Percentiles rank a stretch among this genome's conserved stretches.
These are phyloP conservation scores for Megalurothrips usitatus DNA, from an alignment of 2,888 invertebrate species.

Conservation along the genomic window DNA sequence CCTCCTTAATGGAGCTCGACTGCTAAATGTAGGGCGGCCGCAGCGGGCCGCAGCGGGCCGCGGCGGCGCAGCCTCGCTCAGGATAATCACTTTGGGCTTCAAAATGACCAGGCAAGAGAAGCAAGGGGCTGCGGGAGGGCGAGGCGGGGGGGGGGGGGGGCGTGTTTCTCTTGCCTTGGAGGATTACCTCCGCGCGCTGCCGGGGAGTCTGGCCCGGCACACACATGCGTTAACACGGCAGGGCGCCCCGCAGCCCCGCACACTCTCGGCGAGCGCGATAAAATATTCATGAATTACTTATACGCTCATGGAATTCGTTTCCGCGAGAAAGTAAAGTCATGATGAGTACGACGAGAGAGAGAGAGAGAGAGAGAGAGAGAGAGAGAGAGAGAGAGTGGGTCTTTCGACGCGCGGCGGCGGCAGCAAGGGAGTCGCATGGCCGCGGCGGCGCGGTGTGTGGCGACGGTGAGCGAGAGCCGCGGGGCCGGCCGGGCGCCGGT, in stretches of 20 bases:
- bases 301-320: constrained; percentile 20
- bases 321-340: constrained; percentile 11
- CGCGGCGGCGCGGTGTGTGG: no score
- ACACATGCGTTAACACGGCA: neutral
- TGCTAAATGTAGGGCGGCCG: neutral
- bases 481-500: no score
- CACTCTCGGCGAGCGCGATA: neutral
- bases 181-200: neutral
- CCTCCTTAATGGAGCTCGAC: neutral
- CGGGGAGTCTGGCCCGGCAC: neutral
- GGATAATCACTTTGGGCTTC: neutral
- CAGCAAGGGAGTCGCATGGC: no score
- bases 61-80: neutral
- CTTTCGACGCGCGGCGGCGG: no score
- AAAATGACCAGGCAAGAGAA: neutral
- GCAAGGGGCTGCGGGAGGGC: neutral
- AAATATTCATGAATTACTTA: constrained; percentile 23
- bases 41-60: neutral
- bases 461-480: no score
- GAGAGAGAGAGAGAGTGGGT: no score
- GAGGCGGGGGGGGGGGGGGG: neutral
- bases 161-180: neutral
- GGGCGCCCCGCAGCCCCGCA: neutral
- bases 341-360: neutral
- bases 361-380: no score